Conservation (phyloP, 2,888 invertebrate species). For the Drosophila setosimentum region DNA sequence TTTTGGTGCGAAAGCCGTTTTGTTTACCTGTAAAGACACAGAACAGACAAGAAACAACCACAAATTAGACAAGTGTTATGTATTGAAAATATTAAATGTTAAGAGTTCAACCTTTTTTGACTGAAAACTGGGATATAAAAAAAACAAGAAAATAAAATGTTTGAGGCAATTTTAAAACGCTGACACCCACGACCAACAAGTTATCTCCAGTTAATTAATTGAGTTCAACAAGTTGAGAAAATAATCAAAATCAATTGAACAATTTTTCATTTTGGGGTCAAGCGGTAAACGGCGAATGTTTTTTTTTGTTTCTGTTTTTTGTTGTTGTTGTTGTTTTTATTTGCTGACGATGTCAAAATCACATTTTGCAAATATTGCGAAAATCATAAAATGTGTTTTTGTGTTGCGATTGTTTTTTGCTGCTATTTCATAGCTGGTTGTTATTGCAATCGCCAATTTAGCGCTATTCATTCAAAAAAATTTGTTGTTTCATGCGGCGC, state of each 20-base stretch:
- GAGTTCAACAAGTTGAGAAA: slow-evolving; percentile 82
- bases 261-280: slow-evolving; percentile 68
- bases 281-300: slow-evolving; percentile 44
- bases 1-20: slow-evolving; percentile 11
- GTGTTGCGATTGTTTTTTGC: slow-evolving; percentile 23
- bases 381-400: slow-evolving; percentile 49
- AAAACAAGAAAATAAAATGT: neutral
- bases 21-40: slow-evolving; percentile 63
- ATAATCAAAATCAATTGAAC: slow-evolving; percentile 82
- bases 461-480: slow-evolving; percentile 74
- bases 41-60: slow-evolving; percentile 5
- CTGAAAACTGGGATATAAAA: neutral
- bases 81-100: neutral
- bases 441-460: slow-evolving; percentile 65
- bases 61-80: slow-evolving; percentile 19
- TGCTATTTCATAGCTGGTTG: slow-evolving; percentile 28
- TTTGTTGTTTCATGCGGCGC: slow-evolving; percentile 63
- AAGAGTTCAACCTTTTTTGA: neutral
- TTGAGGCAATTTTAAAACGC: slow-evolving; percentile 41
- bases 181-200: slow-evolving; percentile 47
- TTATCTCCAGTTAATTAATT: slow-evolving; percentile 81
- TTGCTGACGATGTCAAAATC: slow-evolving; percentile 54
- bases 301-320: neutral
- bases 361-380: slow-evolving; percentile 63
- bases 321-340: neutral